Evolutionary conservation across 2,888 invertebrate species (phyloP).

Genomic region (Megastigmus dorsalis): DNA sequence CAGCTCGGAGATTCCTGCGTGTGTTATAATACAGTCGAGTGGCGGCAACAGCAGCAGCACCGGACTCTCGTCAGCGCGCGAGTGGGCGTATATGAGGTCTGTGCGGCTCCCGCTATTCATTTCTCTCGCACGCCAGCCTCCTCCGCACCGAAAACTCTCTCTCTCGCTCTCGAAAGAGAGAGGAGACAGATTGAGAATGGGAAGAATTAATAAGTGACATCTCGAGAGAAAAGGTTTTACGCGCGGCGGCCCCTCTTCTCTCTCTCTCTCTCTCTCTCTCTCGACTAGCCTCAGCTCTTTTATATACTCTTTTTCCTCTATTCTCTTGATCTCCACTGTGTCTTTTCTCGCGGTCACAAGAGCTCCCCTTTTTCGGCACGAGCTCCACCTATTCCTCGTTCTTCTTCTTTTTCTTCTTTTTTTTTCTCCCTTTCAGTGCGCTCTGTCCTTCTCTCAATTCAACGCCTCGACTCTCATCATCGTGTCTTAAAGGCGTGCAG

Average conservation of each 20-base stretch:
- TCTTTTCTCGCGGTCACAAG: too few relatives aligned
- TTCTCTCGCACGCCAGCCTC: too few relatives aligned
- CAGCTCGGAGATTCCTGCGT: constrained; percentile 59
- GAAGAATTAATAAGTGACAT: constrained; percentile 74
- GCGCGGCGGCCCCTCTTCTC: constrained; percentile 56
- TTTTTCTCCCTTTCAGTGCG: not conserved
- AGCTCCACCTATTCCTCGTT: constrained; percentile 52
- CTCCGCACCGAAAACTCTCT: too few relatives aligned
- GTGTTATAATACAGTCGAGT: too few relatives aligned
- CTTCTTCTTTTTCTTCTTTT: not conserved
- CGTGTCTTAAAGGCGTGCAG: not conserved
- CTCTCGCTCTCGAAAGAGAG: constrained; percentile 50
- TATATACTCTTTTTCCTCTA: constrained; percentile 40
- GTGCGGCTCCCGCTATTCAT: constrained; percentile 67
- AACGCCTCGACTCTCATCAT: constrained; percentile 33
- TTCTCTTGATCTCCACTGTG: not conserved
- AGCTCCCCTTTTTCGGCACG: constrained; percentile 61
- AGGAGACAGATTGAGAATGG: constrained; percentile 66
- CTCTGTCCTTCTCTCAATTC: constrained; percentile 18
- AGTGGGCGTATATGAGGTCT: constrained; percentile 25
- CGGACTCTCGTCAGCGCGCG: too few relatives aligned
- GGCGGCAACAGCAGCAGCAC: not conserved
- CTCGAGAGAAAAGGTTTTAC: constrained; percentile 68
- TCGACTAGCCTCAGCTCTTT: constrained; percentile 51
- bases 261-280: too few relatives aligned